Evolutionary conservation across 2,888 invertebrate genomes (phyloP), one percentile per base, ranked within the genome.

Genomic region (Thysanoteuthis rhombus): DNA sequence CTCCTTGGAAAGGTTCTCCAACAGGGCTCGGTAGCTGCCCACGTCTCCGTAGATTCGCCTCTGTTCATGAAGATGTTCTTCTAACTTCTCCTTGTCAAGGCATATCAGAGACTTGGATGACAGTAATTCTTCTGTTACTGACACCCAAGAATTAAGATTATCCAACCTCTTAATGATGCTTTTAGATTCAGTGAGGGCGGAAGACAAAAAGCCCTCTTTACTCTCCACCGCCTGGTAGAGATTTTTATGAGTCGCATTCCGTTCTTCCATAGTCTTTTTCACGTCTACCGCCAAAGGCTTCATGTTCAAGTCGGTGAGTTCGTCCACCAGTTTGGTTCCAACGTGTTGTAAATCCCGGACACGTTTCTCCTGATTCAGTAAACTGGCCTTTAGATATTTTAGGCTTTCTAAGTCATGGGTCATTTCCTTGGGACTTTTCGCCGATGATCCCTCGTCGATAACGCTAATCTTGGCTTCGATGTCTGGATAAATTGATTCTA

Each of bases 1-100:
- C 90, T 97, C 96, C 47, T 95, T 94, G 1, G 95, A 94, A 6
- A 96, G 94, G 92, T 95, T 94, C 10, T 96, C 96, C n/a, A 97
- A 93, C 93, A 96, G 94, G 19, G 95, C 95, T 93, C 95, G 95
- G 94, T 96, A 96, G 32, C 95, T 96, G 93, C 95, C 95, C 89
- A 97, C 95, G 92, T 96, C 96, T 4, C 96, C 95, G 92, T 95
- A 95, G 93, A 97, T 93, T 39, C 98, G 97, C 95, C 98, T 98
- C 95, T 99, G 99, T 96, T 99, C 99, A 47, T 99, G 98, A 10
- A 99, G 97, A 97, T 99, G 99, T 96, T 99, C 98, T 96, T 99
- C 98, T 25, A 99, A 97, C 90, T 98, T 98, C 96, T 99, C 99
- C 93, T 97, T 97, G 95, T 98, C 98, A 1, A 99, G 97, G 8